A percentile compares a stretch with the other conserved stretches of the same genome.
Evolutionary conservation across 2,888 invertebrate genomes (phyloP).

Genomic region (Bellardia bayeri): DNA sequence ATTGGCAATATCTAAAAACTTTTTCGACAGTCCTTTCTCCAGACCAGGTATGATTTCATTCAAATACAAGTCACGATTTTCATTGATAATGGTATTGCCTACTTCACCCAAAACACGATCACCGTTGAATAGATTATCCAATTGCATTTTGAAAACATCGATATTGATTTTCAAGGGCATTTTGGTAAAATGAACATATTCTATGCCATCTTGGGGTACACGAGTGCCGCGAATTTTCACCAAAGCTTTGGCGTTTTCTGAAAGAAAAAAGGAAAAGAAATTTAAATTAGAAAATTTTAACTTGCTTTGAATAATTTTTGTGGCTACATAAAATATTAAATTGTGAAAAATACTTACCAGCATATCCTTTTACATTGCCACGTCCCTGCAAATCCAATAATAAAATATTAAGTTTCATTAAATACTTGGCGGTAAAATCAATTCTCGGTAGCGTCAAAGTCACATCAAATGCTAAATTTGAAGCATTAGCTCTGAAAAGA

Average conservation of each 20-base stretch:
- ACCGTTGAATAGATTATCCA: constrained; percentile 83
- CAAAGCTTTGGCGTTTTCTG: constrained; percentile 82
- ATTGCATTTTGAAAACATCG: constrained; percentile 80
- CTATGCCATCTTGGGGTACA: constrained; percentile 78
- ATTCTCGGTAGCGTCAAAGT: constrained; percentile 81
- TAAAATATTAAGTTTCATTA: constrained; percentile 81
- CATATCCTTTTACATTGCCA: constrained; percentile 82
- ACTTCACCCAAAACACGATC: constrained; percentile 82
- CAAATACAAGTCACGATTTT: constrained; percentile 83
- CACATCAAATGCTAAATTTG: constrained; percentile 82
- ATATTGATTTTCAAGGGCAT: constrained; percentile 82
- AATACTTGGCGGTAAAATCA: constrained; percentile 82
- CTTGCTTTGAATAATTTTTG: neutral
- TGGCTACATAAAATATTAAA: too few species aligned
- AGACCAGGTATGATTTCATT: constrained; percentile 83
- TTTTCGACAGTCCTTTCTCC: constrained; percentile 82
- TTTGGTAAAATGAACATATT: constrained; percentile 82
- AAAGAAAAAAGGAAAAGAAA: neutral
- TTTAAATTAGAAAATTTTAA: neutral
- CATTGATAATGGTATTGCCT: constrained; percentile 83
- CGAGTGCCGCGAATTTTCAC: constrained; percentile 82
- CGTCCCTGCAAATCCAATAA: constrained; percentile 82
- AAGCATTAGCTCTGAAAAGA: constrained; percentile 80
- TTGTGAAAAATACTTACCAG: constrained; percentile 76
- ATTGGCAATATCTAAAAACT: constrained; percentile 83